Conservation (phyloP, 2,888 invertebrate species). For the Acronicta psi region DNA sequence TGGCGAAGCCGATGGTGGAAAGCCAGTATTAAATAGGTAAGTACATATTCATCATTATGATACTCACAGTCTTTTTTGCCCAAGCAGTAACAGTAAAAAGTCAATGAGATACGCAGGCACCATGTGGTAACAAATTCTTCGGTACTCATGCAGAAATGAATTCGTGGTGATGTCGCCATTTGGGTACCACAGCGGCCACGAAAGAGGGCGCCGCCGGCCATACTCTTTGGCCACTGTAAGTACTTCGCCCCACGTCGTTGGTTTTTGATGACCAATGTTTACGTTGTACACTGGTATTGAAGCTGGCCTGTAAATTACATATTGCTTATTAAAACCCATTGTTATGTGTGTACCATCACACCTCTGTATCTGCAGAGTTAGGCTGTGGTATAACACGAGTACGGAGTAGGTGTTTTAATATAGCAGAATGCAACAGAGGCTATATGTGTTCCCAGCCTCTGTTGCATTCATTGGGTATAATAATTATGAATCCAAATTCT, state of each 20-base stretch:
- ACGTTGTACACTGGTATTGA: slow-evolving; percentile 96
- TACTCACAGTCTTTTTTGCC: slow-evolving; percentile 95
- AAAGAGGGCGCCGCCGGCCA: slow-evolving; percentile 93
- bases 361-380: too few species aligned
- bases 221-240: slow-evolving; percentile 91
- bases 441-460: too few species aligned
- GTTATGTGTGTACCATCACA: too few species aligned
- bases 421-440: too few species aligned
- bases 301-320: slow-evolving; percentile 83
- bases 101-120: slow-evolving; percentile 95
- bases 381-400: too few species aligned
- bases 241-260: slow-evolving; percentile 95
- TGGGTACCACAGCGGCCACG: slow-evolving; percentile 95
- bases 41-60: background rate
- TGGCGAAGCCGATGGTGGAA: too few species aligned
- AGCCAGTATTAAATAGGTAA: too few species aligned
- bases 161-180: slow-evolving; percentile 93
- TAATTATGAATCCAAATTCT: too few species aligned
- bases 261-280: slow-evolving; percentile 94
- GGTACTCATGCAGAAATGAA: slow-evolving; percentile 90
- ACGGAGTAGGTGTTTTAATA: too few species aligned
- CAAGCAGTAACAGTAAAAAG: slow-evolving; percentile 91
- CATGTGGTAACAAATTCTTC: slow-evolving; percentile 92
- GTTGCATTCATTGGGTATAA: too few species aligned
- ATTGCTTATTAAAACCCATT: too few species aligned